Conservation (phyloP, 1,140 invertebrate species). For the Atta texana region DNA sequence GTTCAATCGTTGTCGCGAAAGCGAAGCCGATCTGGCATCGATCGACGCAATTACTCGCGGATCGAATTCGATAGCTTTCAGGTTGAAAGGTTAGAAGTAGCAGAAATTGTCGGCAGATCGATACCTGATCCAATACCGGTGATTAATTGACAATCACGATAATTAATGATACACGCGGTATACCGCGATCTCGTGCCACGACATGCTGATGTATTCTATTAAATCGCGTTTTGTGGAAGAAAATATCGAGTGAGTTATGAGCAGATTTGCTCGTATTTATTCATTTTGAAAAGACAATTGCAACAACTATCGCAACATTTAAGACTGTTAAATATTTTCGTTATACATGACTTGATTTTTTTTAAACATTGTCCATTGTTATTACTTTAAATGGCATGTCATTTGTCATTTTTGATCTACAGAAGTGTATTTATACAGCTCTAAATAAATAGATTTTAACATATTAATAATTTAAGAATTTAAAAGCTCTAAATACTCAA, state of each 20-base stretch:
- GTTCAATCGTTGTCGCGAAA: constrained; percentile 31
- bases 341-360: neutral
- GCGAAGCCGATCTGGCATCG: constrained; percentile 59
- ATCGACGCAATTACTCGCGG: constrained; percentile 69
- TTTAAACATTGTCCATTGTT: neutral
- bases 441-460: constrained; percentile 8
- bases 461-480: neutral
- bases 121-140: constrained; percentile 48
- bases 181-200: constrained; percentile 40
- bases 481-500: neutral
- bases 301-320: neutral
- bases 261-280: neutral
- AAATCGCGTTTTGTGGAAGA: constrained; percentile 56
- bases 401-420: neutral
- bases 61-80: constrained; percentile 75
- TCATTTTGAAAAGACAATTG: neutral
- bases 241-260: constrained; percentile 50
- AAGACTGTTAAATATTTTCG: neutral
- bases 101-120: constrained; percentile 60
- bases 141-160: constrained; percentile 64
- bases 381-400: neutral
- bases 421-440: neutral
- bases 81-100: constrained; percentile 71
- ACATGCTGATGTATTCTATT: constrained; percentile 56
- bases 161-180: constrained; percentile 62